phyloP scores from a whole-genome alignment of 2,888 invertebrate species.

The Cataglyphis albicans region DNA sequence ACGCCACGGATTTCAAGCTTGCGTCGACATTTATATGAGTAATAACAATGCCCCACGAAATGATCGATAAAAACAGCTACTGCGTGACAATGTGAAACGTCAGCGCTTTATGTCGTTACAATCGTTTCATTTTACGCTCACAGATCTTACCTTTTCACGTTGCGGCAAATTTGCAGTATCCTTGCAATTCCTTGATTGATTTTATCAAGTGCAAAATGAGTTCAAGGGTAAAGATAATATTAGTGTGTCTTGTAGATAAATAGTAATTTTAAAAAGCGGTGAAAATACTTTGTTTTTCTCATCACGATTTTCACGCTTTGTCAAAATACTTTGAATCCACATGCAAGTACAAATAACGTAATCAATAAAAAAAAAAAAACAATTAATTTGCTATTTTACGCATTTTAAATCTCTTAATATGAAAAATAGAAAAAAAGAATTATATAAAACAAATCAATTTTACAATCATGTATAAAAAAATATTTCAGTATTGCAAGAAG shows the following conservation, averaged over 20 bases:
- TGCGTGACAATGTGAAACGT: constrained; percentile 76
- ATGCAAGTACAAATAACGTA: neutral
- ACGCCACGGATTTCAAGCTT: constrained; percentile 56
- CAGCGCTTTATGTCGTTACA: constrained; percentile 79
- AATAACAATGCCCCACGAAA: constrained; percentile 74
- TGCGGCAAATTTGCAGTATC: constrained; percentile 8
- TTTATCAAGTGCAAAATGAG: neutral
- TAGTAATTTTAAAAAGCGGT: neutral
- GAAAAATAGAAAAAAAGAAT: neutral
- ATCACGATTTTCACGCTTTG: neutral
- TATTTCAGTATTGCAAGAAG: neutral
- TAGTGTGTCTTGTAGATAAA: neutral
- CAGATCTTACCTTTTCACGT: constrained; percentile 63
- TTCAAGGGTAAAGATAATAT: neutral
- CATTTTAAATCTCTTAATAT: neutral
- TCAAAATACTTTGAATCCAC: neutral
- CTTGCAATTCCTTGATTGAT: neutral
- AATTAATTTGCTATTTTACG: neutral
- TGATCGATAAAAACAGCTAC: constrained; percentile 79
- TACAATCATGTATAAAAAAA: neutral
- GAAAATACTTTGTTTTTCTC: neutral
- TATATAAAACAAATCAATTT: neutral
- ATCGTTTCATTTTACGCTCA: constrained; percentile 66
- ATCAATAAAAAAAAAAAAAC: neutral
- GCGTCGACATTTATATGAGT: constrained; percentile 72